Evolutionary conservation across 2,888 invertebrate genomes (phyloP).

Genomic region (Cryptus armator): DNA sequence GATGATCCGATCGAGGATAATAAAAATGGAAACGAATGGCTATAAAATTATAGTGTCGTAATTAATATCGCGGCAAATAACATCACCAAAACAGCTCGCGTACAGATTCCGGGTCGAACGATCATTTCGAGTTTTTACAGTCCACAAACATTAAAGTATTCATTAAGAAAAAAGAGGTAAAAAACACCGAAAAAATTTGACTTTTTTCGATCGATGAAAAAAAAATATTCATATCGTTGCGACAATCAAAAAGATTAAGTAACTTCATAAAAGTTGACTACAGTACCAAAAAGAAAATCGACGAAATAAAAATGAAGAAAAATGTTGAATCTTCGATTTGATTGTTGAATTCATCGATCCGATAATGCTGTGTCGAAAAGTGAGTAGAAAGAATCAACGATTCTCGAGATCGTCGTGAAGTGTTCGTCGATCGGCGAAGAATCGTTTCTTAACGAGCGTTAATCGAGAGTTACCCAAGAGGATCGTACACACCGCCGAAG

Average conservation of each 20-base stretch:
- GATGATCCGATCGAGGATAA: not conserved
- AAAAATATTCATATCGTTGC: not conserved
- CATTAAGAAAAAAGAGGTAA: not conserved
- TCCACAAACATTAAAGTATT: not conserved
- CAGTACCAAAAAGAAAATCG: not conserved
- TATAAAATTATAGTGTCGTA: constrained; percentile 1
- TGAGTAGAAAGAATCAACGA: not conserved
- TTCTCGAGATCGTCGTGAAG: constrained; percentile 3
- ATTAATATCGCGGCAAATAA: not conserved
- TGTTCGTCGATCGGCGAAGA: constrained; percentile 30
- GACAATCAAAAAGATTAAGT: not conserved
- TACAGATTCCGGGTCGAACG: not conserved
- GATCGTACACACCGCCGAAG: not conserved
- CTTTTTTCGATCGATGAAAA: not conserved
- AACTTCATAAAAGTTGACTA: not conserved
- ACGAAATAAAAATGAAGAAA: not conserved
- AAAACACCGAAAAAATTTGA: not conserved
- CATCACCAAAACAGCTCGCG: not conserved
- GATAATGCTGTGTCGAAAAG: not conserved
- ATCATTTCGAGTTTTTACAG: not conserved
- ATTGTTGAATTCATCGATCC: not conserved
- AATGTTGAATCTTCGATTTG: not conserved
- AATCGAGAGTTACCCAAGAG: constrained; percentile 35
- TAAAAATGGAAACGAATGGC: constrained; percentile 1
- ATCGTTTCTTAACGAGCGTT: constrained; percentile 53